Evolutionary conservation across 2,113 vertebrate species (phyloP), one percentile per base, ranked within the genome.

Genomic region (Petromus typicus): DNA sequence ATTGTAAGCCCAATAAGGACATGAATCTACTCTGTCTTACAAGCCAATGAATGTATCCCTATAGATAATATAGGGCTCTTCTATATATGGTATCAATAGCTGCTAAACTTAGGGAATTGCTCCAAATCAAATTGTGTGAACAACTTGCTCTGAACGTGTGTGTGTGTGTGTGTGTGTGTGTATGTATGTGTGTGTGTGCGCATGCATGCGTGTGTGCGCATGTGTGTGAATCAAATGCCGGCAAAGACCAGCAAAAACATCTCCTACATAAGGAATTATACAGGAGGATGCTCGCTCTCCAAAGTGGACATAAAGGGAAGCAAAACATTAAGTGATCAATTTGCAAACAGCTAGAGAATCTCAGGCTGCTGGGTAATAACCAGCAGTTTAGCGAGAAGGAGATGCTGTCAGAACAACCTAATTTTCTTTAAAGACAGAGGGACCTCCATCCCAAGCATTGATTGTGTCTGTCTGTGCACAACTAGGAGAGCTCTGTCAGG

Each of bases 401-500:
- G 86, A 95, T 92, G 92, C 51, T 95, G 96, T 95, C 92, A 94
- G 86, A 92, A 89, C 92, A 89, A 94, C 96, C 95, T 92, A 87
- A 97, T 98, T 97, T 97, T 96, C 97, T 96, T 94, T 97, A 61
- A 93, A 97, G 96, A 95, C 85, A 95, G 92, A 95, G 80, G 16
- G 79, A 87, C 57, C 75, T 91, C 96, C 93, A 94, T 91, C 92
- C 91, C 78, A 96, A 93, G 59, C 69, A n/a, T 96, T 95, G 96
- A 96, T 95, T 80, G 89, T 85, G 67, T 96, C 88, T 88, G 89
- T 84, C 90, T 86, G 73, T 82, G 57, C 83, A 93, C 18, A 4
- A 90, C 73, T 12, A 5, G 59, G 84, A 96, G 92, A 84, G 92
- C 59, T 34, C 81, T 76, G 34, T 88, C 1, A 0, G 78, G 76